These are phyloP conservation scores for Smittia sp. DNA, from an alignment of 2,888 invertebrate species.

Conservation along the genomic window DNA sequence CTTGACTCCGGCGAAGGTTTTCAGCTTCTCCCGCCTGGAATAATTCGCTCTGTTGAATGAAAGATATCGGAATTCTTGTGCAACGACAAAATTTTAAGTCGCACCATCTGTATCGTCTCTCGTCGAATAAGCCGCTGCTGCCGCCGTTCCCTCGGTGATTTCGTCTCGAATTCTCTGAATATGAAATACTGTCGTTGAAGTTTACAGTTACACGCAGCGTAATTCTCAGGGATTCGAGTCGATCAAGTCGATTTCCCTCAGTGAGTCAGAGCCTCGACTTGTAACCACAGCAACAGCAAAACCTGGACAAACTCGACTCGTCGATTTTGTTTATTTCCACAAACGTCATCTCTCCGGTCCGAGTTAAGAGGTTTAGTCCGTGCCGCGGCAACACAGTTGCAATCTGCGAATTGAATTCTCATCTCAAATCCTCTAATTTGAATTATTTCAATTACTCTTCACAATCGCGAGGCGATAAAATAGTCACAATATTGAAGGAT, in stretches of 20 bases:
- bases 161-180: background rate
- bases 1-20: background rate
- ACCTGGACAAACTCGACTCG: too few species aligned
- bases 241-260: too few species aligned
- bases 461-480: background rate
- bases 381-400: background rate
- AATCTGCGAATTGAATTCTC: background rate
- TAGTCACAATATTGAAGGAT: background rate
- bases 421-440: slow-evolving; percentile 20
- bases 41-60: background rate
- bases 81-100: background rate
- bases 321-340: background rate
- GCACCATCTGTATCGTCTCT: slow-evolving; percentile 9
- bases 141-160: background rate
- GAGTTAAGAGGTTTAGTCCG: slow-evolving; percentile 27
- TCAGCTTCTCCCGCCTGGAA: background rate
- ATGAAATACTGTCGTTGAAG: background rate
- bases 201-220: background rate
- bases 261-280: too few species aligned
- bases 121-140: background rate
- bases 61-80: background rate
- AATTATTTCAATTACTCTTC: slow-evolving; percentile 30
- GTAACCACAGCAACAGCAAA: too few species aligned
- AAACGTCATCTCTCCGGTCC: background rate
- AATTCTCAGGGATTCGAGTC: too few species aligned